Evolutionary conservation across 2,797 vertebrate genomes (phyloP), one percentile per base, ranked within the genome.

Genomic region (Ambastaia sidthimunki): DNA sequence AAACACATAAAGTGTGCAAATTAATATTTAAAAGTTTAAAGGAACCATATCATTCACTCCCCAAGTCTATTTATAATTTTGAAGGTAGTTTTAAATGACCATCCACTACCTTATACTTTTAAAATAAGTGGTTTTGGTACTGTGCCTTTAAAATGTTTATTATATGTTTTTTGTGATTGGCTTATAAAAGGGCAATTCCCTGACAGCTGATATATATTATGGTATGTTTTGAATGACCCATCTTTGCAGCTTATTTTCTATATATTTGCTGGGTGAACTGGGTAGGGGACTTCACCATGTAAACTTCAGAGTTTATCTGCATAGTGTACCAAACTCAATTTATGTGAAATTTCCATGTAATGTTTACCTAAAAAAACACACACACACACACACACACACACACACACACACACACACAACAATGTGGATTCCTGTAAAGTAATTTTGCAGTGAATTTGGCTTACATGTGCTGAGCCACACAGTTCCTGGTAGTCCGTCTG

Each of bases 401-500:
- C 31, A 31, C 2, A 2, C 31, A 31, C 4, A 37, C 34, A 37
- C 34, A 37, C 2, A 37, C 4, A 37, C 2, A 37, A 37, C 4
- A 5, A 31, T 31, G 4, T 16, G 13, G 67, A 2, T 52, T 52
- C 2, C n/a, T 16, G 15, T 71, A 41, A 73, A 48, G 44, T 59
- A 25, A 15, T 34, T 54, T 23, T 57, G 37, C 10, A 41, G 54
- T 28, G 7, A 18, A 54, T 55, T 52, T 19, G 7, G 16, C 48
- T 93, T 88, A 99, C 98, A 94, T 91, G 93, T 2, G 90, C 92
- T 21, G 86, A 83, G 12, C 75, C 87, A 87, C 95, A 95, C 60
- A 99, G 94, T 2, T 95, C 93, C 84, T 91, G 86, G 87, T 96
- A 99, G 88, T 96, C 94, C 6, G 90, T 91, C 67, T 95, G 95